Conservation (phyloP, 2,113 vertebrate species). For the Electrona antarctica region DNA sequence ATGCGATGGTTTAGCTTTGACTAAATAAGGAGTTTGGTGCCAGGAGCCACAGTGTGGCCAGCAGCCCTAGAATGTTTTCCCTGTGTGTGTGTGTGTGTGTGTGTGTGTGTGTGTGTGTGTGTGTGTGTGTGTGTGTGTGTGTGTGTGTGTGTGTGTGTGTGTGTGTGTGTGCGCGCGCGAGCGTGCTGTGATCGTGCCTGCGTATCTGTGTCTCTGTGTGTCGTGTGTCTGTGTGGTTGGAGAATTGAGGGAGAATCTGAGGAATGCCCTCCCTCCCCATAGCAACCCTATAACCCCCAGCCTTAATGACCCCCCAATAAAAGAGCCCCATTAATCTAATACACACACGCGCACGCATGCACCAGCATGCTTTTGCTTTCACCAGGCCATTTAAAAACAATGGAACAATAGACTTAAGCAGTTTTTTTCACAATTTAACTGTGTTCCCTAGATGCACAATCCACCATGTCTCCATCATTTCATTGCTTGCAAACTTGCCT, state of each 20-base stretch:
- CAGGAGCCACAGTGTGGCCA: constrained; percentile 61
- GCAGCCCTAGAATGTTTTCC: constrained; percentile 66
- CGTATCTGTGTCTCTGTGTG: constrained; percentile 12
- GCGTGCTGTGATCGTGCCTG: background rate
- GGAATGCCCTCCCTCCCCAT: constrained; percentile 69
- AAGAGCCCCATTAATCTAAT: constrained; percentile 45
- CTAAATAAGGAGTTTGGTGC: constrained; percentile 75
- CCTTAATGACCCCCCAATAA: constrained; percentile 56
- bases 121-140: constrained; percentile 42
- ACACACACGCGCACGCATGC: constrained; percentile 23
- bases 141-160: constrained; percentile 25
- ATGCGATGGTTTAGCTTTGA: constrained; percentile 61
- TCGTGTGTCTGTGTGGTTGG: constrained; percentile 8
- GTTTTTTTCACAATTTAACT: background rate
- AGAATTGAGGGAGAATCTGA: constrained; percentile 69
- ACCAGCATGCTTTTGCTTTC: constrained; percentile 5
- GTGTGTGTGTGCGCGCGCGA: constrained; percentile 4
- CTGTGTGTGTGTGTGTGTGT: constrained; percentile 34
- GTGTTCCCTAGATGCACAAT: constrained; percentile 8
- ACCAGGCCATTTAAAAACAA: constrained; percentile 37
- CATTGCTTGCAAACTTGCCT: background rate
- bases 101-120: constrained; percentile 31
- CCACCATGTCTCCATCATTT: constrained; percentile 6
- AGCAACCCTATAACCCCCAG: constrained; percentile 57
- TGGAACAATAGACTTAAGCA: constrained; percentile 22